Conservation (phyloP, 2,113 vertebrate species). For the Clinocottus analis region DNA sequence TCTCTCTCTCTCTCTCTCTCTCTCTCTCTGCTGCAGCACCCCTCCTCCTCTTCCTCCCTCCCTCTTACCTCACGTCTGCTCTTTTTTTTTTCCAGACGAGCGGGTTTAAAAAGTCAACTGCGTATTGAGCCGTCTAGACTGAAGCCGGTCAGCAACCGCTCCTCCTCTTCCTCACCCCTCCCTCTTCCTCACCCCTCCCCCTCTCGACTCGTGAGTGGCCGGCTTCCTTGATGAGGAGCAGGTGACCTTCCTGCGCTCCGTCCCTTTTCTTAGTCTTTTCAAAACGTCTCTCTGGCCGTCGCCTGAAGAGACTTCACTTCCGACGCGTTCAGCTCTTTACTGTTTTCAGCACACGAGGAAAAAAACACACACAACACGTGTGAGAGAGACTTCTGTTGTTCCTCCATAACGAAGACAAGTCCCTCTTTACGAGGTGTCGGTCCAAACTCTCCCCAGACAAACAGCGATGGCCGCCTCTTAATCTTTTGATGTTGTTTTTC, state of each 20-base stretch:
- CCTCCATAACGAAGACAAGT: background rate
- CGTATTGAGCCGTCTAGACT: slow-evolving; percentile 83
- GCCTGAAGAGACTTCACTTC: too few species aligned
- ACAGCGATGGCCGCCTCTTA: slow-evolving; percentile 39
- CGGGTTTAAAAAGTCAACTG: slow-evolving; percentile 84
- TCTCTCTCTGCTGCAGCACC: slow-evolving; percentile 62
- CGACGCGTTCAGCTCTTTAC: too few species aligned
- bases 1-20: slow-evolving; percentile 34
- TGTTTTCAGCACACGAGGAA: too few species aligned
- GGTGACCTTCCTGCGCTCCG: slow-evolving; percentile 72
- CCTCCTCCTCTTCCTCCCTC: slow-evolving; percentile 17
- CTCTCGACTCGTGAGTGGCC: slow-evolving; percentile 63
- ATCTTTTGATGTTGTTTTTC: slow-evolving; percentile 73
- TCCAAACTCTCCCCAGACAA: slow-evolving; percentile 17
- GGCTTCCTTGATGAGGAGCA: slow-evolving; percentile 66
- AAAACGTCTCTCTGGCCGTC: slow-evolving; percentile 49
- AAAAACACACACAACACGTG: too few species aligned
- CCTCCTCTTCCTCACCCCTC: slow-evolving; percentile 32
- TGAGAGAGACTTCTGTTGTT: background rate
- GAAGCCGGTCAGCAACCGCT: slow-evolving; percentile 70
- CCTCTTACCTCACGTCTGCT: slow-evolving; percentile 78
- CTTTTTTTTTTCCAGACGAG: slow-evolving; percentile 82
- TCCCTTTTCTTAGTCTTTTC: background rate
- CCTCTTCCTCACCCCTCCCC: slow-evolving; percentile 47
- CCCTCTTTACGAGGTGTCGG: slow-evolving; percentile 65